These are phyloP conservation scores for Neoscelio sp. DNA, from an alignment of 2,888 invertebrate genomes.

Conservation along the genomic window DNA sequence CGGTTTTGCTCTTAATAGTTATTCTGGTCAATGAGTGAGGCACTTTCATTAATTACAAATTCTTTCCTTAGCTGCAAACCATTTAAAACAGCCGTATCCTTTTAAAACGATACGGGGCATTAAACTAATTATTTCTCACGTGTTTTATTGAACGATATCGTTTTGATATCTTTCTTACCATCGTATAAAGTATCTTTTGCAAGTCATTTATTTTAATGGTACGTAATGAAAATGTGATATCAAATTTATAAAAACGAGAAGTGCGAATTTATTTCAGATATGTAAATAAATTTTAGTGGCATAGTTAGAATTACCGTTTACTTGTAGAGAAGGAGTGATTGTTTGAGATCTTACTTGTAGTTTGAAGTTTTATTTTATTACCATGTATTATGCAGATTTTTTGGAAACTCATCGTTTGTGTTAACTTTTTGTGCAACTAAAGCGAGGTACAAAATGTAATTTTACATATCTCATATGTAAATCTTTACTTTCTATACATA, in stretches of 20 bases:
- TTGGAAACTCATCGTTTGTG: too few species aligned
- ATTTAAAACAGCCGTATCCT: conserved; percentile 46
- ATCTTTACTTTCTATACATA: too few species aligned
- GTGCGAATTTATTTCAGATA: conserved; percentile 32
- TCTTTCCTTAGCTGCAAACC: conserved; percentile 37
- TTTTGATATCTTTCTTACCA: conserved; percentile 58
- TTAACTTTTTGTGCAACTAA: too few species aligned
- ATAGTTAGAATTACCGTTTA: conserved; percentile 9
- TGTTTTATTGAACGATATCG: conserved; percentile 53
- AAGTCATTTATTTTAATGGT: too few species aligned
- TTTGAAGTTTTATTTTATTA: too few species aligned
- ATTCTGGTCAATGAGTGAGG: conserved; percentile 55
- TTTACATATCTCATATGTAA: too few species aligned
- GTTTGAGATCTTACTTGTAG: too few species aligned
- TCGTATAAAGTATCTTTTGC: conserved; percentile 50
- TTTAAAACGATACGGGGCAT: conserved; percentile 49
- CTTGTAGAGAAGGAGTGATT: neutral
- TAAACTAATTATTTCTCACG: conserved; percentile 63
- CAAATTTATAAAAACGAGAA: conserved; percentile 52
- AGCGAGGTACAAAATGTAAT: too few species aligned
- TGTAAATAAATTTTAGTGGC: conserved; percentile 23
- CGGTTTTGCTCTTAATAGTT: conserved; percentile 56
- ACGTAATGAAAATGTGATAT: neutral
- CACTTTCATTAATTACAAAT: conserved; percentile 64
- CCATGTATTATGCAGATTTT: too few species aligned